These are phyloP conservation scores for Cyphomyrus plagiostoma DNA, from an alignment of 2,113 vertebrate genomes.

Conservation along the genomic window DNA sequence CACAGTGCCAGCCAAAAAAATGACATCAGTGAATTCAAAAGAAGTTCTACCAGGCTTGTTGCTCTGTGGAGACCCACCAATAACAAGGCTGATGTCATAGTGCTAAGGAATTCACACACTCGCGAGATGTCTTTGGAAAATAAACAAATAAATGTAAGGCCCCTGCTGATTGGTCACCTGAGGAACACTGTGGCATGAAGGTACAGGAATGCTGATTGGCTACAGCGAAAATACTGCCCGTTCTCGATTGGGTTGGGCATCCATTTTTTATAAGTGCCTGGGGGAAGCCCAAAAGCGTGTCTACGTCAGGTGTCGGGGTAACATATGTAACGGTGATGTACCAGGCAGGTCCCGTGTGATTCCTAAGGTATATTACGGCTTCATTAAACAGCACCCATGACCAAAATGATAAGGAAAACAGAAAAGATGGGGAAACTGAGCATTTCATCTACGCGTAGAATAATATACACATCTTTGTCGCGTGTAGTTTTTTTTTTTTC, in stretches of 20 bases:
- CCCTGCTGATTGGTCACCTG: neutral
- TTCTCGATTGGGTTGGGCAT: neutral
- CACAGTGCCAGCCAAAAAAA: neutral
- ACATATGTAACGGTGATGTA: neutral
- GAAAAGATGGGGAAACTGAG: neutral
- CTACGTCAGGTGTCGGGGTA: neutral
- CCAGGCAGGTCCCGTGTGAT: neutral
- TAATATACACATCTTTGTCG: neutral
- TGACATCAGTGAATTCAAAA: neutral
- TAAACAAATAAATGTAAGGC: neutral
- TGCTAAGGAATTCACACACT: neutral
- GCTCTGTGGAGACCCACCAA: neutral
- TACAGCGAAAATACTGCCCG: neutral
- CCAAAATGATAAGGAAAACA: neutral
- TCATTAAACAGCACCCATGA: neutral
- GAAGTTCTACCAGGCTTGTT: neutral
- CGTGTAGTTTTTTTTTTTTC: neutral
- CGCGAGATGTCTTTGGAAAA: neutral
- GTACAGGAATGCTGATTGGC: conserved; percentile 3
- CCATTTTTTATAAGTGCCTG: conserved; percentile 4
- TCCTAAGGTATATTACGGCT: neutral
- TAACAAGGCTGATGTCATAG: neutral
- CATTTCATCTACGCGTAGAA: neutral
- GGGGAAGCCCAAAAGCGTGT: neutral
- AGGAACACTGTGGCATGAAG: neutral